Conservation (phyloP, 2,797 vertebrate genomes). For the Neopelma chrysocephalum region DNA sequence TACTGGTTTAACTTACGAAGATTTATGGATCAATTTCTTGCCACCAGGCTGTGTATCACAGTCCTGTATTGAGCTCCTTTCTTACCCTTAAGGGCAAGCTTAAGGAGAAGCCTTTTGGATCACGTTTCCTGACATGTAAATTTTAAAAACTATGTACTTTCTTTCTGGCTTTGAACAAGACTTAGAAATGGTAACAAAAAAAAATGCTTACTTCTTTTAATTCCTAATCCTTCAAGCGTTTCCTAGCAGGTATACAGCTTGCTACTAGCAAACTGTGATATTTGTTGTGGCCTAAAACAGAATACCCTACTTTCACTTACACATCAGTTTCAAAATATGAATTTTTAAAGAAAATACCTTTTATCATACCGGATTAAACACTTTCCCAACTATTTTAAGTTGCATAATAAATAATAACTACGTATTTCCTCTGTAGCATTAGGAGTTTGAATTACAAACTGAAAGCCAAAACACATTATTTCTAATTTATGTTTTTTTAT, state of each 20-base stretch:
- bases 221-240: not conserved
- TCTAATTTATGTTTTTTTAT: not conserved
- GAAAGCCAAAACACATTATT: not conserved
- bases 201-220: not conserved
- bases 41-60: not conserved
- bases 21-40: slow-evolving; percentile 50
- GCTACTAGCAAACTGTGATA: not conserved
- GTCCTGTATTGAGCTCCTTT: not conserved
- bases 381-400: not conserved
- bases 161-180: not conserved
- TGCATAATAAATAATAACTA: not conserved
- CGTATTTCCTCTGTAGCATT: not conserved
- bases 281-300: not conserved
- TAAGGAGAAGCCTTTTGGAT: not conserved
- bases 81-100: not conserved
- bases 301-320: not conserved
- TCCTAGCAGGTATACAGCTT: not conserved
- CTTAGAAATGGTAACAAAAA: not conserved
- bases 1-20: slow-evolving; percentile 19
- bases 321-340: not conserved
- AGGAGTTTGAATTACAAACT: not conserved
- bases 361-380: not conserved
- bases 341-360: not conserved
- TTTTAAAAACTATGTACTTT: not conserved
- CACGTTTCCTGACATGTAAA: not conserved